Evolutionary conservation across 2,113 vertebrate genomes (phyloP).

Genomic region (Stigmatopora argus): DNA sequence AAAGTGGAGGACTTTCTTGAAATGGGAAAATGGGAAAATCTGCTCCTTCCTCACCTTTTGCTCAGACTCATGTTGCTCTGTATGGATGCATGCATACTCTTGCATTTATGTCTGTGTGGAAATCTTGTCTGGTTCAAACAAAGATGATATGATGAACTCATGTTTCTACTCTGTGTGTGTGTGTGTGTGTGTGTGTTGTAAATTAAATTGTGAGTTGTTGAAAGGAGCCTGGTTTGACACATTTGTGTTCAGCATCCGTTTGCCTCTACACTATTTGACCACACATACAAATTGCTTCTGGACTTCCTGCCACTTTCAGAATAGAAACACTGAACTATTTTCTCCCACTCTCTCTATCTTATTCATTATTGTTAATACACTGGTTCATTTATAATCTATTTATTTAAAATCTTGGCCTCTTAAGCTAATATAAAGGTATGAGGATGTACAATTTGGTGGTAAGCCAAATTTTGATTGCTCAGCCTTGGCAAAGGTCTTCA

Average conservation of each 20-base stretch:
- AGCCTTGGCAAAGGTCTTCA: not conserved
- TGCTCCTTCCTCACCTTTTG: not conserved
- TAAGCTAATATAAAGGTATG: not conserved
- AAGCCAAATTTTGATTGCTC: not conserved
- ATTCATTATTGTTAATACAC: not conserved
- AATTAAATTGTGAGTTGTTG: slow-evolving; percentile 40
- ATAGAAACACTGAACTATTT: too few relatives aligned
- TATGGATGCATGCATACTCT: not conserved
- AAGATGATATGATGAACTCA: not conserved
- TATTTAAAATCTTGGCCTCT: not conserved
- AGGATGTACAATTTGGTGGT: not conserved
- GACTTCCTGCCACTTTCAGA: slow-evolving; percentile 20
- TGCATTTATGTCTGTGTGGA: not conserved
- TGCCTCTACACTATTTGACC: slow-evolving; percentile 30
- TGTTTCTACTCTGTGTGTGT: slow-evolving; percentile 7
- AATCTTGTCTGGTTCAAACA: not conserved
- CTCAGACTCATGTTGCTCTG: slow-evolving; percentile 11
- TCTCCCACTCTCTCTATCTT: too few relatives aligned
- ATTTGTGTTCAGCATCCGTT: slow-evolving; percentile 46
- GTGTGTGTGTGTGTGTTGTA: not conserved
- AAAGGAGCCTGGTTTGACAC: slow-evolving; percentile 44
- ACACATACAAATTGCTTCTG: slow-evolving; percentile 18
- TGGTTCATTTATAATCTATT: too few relatives aligned
- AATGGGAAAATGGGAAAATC: slow-evolving; percentile 21
- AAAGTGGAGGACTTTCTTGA: slow-evolving; percentile 11